Conservation (phyloP, 2,113 vertebrate species). For the Proteles cristata region DNA sequence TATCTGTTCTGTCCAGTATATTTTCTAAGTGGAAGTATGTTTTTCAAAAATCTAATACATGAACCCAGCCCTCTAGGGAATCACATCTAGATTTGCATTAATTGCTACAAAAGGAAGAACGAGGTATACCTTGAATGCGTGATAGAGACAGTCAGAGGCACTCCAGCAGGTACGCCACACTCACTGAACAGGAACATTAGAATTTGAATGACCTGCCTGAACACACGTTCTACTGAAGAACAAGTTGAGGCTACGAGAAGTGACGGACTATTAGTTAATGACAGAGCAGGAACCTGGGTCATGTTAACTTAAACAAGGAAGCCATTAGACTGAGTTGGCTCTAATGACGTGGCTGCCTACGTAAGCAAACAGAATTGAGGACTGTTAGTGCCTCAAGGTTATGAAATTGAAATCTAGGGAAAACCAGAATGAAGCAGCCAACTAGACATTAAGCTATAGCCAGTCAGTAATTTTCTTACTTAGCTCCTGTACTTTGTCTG, state of each 20-base stretch:
- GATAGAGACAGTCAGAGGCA: too few species aligned
- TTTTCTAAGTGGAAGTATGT: background rate
- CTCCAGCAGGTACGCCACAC: background rate
- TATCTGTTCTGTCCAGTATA: background rate
- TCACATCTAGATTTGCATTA: background rate
- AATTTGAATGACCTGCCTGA: background rate
- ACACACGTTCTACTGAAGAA: background rate
- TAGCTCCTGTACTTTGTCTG: background rate
- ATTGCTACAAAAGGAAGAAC: background rate
- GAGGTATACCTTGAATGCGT: too few species aligned
- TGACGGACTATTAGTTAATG: background rate
- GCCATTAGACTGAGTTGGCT: background rate
- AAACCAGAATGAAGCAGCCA: background rate
- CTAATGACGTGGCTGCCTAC: background rate
- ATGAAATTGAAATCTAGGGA: background rate
- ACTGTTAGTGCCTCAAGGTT: background rate
- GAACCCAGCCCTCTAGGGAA: background rate
- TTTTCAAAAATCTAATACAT: background rate
- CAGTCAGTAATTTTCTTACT: background rate
- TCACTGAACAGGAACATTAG: background rate
- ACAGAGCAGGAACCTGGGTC: background rate
- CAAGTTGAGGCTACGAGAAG: background rate
- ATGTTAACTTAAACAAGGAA: background rate
- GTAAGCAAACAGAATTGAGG: background rate
- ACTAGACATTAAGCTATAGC: background rate